Evolutionary conservation across 2,888 invertebrate species (phyloP).

Genomic region (Amblyteles armatorius): DNA sequence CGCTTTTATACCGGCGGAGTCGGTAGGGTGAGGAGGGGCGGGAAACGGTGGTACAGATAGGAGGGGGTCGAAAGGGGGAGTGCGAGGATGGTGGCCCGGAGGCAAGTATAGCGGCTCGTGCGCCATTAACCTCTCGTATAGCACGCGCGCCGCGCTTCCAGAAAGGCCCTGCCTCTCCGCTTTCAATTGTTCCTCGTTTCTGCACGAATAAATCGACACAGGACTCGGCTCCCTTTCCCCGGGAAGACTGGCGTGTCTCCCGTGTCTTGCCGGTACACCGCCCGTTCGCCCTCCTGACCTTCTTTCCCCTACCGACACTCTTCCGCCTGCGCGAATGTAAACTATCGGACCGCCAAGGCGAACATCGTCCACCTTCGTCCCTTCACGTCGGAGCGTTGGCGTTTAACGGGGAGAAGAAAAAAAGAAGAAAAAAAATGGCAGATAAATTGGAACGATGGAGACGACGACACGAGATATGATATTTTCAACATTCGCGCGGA

Average conservation of each 20-base stretch:
- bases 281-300: constrained; percentile 59
- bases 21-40: constrained; percentile 45
- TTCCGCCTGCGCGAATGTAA: constrained; percentile 51
- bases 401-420: neutral
- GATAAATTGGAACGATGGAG: too few species aligned
- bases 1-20: constrained; percentile 64
- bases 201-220: constrained; percentile 69
- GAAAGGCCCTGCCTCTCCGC: constrained; percentile 58
- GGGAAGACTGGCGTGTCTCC: constrained; percentile 37
- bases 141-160: constrained; percentile 56
- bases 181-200: constrained; percentile 70
- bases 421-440: neutral
- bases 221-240: constrained; percentile 25
- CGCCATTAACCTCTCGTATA: constrained; percentile 69
- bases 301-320: constrained; percentile 27
- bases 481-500: neutral
- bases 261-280: constrained; percentile 27
- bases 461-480: too few species aligned
- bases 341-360: constrained; percentile 37
- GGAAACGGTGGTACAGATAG: constrained; percentile 52
- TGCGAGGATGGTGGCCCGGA: constrained; percentile 38
- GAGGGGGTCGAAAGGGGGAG: constrained; percentile 17
- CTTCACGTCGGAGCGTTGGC: neutral
- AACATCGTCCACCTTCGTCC: constrained; percentile 30
- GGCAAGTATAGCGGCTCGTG: constrained; percentile 62